A percentile compares a stretch with the other conserved stretches of the same genome.
Evolutionary conservation across 1,140 invertebrate genomes (phyloP).

Genomic region (Lepidurus packardi): DNA sequence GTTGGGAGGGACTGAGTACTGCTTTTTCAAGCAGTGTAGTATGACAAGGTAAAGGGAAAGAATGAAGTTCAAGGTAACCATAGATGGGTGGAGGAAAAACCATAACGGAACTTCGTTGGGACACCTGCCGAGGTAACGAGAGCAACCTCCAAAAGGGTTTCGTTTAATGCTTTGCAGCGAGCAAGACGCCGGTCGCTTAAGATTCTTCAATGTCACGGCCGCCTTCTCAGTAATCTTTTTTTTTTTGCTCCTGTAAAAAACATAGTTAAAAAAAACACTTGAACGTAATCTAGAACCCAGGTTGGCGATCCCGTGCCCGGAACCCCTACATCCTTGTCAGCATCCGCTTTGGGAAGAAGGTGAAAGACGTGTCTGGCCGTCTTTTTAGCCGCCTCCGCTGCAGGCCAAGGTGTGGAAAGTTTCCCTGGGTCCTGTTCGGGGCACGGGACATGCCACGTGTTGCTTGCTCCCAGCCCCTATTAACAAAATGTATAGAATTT

Average conservation of each 20-base stretch:
- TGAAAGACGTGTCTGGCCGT: slow-evolving; percentile 17
- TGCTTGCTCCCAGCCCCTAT: background rate
- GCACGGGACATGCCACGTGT: background rate
- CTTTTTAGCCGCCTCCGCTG: slow-evolving; percentile 9
- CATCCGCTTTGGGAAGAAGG: slow-evolving; percentile 17
- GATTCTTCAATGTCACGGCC: slow-evolving; percentile 6
- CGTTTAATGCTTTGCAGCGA: background rate
- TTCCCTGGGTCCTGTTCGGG: background rate
- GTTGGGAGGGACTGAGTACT: background rate
- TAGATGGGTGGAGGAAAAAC: slow-evolving; percentile 15
- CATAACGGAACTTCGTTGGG: slow-evolving; percentile 15
- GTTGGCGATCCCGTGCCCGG: slow-evolving; percentile 12
- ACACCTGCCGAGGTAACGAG: slow-evolving; percentile 20
- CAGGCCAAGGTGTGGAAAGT: slow-evolving; percentile 17
- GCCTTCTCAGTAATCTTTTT: background rate
- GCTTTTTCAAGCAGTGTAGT: background rate
- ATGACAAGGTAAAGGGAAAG: slow-evolving; percentile 18
- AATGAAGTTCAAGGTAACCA: slow-evolving; percentile 13
- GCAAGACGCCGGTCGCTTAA: background rate
- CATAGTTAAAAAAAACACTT: background rate
- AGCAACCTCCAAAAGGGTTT: background rate
- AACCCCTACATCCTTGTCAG: slow-evolving; percentile 21
- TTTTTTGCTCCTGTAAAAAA: background rate
- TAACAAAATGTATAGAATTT: background rate
- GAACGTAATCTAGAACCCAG: background rate